These are phyloP conservation scores for Phrynocephalus forsythii DNA, from an alignment of 2,797 vertebrate species.

Conservation along the genomic window DNA sequence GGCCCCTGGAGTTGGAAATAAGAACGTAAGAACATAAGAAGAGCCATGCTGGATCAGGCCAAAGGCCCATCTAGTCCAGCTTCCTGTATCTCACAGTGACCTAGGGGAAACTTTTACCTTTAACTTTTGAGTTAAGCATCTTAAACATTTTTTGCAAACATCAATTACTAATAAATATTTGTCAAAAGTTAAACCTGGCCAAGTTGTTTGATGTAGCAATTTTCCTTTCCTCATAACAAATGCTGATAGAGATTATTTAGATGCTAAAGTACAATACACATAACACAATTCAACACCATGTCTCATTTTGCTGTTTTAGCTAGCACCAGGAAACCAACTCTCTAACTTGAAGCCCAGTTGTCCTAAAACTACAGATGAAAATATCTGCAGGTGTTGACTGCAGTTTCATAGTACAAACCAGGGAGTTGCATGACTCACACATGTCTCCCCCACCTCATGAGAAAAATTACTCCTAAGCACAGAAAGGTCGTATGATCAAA, in stretches of 20 bases:
- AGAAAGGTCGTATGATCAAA: neutral
- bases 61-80: too few species aligned
- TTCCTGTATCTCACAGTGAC: too few species aligned
- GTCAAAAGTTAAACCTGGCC: neutral
- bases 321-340: neutral
- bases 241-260: neutral
- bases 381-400: neutral
- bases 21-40: too few species aligned
- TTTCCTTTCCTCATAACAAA: neutral
- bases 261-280: neutral
- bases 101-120: too few species aligned
- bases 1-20: too few species aligned
- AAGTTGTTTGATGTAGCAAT: neutral
- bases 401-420: neutral
- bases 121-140: neutral
- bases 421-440: neutral
- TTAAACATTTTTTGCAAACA: neutral
- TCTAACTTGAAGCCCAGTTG: neutral
- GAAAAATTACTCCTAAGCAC: neutral
- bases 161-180: accelerated
- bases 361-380: neutral
- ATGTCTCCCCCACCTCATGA: neutral
- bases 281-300: neutral
- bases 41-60: too few species aligned
- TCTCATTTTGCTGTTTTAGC: neutral